Percentiles rank a stretch among this genome's conserved stretches.
Conservation (phyloP, 2,797 vertebrate genomes). For the Tarsius wallacei region DNA sequence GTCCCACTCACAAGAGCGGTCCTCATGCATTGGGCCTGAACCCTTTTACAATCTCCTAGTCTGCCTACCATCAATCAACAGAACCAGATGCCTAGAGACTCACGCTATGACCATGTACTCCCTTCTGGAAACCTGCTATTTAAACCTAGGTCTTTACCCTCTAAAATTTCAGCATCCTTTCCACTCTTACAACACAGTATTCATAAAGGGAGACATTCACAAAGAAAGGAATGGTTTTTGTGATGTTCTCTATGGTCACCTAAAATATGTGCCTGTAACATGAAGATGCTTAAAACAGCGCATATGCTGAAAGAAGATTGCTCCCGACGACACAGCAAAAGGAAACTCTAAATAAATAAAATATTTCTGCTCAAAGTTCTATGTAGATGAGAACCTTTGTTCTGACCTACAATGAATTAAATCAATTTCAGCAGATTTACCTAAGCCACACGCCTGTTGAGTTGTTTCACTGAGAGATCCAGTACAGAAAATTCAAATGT, state of each 20-base stretch:
- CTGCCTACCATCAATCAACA: background rate
- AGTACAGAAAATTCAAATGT: background rate
- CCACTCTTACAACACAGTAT: background rate
- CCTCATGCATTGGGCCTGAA: background rate
- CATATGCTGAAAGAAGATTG: rapidly evolving
- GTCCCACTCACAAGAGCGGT: background rate
- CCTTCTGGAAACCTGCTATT: rapidly evolving
- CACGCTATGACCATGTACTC: rapidly evolving
- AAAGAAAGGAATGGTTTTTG: background rate
- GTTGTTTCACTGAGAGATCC: rapidly evolving
- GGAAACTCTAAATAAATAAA: too few species aligned
- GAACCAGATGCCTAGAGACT: rapidly evolving
- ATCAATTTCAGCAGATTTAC: rapidly evolving
- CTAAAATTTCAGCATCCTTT: rapidly evolving
- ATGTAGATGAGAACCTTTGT: too few species aligned
- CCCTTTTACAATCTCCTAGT: background rate
- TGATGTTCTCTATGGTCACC: background rate
- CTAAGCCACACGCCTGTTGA: rapidly evolving
- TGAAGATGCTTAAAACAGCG: rapidly evolving
- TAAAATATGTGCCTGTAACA: rapidly evolving
- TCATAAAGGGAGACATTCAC: rapidly evolving
- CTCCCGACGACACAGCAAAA: rapidly evolving
- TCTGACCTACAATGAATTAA: background rate
- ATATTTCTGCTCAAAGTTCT: background rate
- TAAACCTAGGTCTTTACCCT: background rate